Conservation (phyloP, 2,797 vertebrate species). For the Poecile montanus region DNA sequence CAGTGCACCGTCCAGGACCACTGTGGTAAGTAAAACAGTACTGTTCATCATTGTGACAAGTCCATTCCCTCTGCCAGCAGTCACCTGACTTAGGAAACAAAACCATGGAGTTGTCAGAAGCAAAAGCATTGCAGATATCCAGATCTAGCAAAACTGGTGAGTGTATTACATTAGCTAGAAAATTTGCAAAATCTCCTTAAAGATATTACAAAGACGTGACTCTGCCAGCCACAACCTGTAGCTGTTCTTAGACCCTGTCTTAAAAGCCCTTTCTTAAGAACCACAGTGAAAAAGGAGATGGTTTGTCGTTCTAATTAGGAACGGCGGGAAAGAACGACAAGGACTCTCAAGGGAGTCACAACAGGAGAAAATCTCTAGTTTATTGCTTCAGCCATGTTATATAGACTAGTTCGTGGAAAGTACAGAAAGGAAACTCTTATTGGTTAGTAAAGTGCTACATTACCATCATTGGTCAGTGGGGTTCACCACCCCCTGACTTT, state of each 20-base stretch:
- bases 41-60: not conserved
- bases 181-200: not conserved
- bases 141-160: not conserved
- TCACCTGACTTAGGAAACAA: not conserved
- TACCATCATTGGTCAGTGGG: no score
- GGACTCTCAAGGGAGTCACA: no score
- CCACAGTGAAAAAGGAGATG: not conserved
- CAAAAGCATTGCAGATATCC: not conserved
- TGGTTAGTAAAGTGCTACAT: no score
- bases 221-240: not conserved
- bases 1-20: fast-evolving
- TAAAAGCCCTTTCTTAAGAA: not conserved
- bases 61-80: not conserved
- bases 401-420: no score
- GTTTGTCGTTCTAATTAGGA: no score
- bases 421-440: no score
- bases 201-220: not conserved
- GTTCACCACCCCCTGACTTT: no score
- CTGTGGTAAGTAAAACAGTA: not conserved
- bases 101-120: not conserved
- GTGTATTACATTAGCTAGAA: not conserved
- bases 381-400: no score
- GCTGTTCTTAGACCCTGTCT: not conserved
- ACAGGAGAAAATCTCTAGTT: no score
- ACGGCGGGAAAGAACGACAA: no score